Conservation (phyloP, 2,797 vertebrate species). For the Sebastes itinus region DNA sequence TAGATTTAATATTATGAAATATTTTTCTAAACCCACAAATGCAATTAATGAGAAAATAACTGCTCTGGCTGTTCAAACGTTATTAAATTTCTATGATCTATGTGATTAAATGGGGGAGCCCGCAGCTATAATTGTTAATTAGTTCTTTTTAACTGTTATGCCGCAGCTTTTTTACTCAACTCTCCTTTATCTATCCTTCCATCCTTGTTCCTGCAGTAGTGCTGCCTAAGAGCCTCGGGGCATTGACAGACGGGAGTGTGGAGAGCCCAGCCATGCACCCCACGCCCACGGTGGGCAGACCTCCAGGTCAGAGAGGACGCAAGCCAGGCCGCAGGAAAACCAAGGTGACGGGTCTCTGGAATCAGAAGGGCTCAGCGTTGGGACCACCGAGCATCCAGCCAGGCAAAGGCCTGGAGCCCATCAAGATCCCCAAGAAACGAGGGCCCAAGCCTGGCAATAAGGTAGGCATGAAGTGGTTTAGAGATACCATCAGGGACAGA, state of each 20-base stretch:
- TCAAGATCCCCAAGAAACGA: constrained; percentile 97
- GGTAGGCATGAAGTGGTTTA: constrained; percentile 74
- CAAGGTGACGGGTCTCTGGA: constrained; percentile 77
- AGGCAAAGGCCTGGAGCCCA: constrained; percentile 87
- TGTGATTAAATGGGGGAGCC: background rate
- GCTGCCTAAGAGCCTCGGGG: constrained; percentile 90
- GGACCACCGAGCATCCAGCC: constrained; percentile 82
- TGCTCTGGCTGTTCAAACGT: background rate
- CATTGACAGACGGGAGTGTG: constrained; percentile 86
- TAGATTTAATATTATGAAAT: background rate
- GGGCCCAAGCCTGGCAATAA: constrained; percentile 98
- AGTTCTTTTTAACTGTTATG: background rate
- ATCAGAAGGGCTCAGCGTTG: constrained; percentile 65
- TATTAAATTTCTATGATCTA: background rate
- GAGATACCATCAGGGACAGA: background rate
- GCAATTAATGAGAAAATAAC: constrained; percentile 7
- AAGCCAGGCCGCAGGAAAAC: constrained; percentile 95
- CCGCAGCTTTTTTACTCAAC: background rate
- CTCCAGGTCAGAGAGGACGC: constrained; percentile 90
- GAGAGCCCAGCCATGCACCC: constrained; percentile 89
- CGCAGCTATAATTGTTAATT: background rate
- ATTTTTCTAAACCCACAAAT: background rate
- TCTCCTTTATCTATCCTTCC: background rate
- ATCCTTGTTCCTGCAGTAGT: constrained; percentile 80
- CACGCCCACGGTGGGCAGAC: constrained; percentile 85